Evolutionary conservation across 2,888 invertebrate species (phyloP).

Genomic region (Drosophila colorata): DNA sequence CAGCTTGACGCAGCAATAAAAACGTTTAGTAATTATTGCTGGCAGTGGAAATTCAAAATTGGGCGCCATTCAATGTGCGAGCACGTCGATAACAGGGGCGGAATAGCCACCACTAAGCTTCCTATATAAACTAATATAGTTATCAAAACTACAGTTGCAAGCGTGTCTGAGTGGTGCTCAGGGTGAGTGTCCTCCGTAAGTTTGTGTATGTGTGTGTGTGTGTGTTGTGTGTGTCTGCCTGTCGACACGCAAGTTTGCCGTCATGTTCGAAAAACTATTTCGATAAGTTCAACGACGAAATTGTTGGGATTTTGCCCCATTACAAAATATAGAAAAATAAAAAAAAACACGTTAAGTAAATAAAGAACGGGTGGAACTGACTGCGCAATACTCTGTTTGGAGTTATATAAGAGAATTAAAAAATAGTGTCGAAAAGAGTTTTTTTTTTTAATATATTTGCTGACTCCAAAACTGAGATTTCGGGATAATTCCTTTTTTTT

Average conservation of each 20-base stretch:
- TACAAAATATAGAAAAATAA: conserved; percentile 42
- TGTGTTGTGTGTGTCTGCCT: conserved; percentile 20
- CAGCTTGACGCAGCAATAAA: conserved; percentile 70
- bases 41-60: conserved; percentile 33
- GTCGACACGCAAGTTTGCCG: conserved; percentile 70
- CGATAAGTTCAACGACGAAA: conserved; percentile 77
- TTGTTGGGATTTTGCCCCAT: conserved; percentile 55
- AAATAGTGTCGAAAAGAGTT: no score
- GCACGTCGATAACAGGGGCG: conserved; percentile 59
- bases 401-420: no score
- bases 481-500: no score
- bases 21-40: conserved; percentile 73
- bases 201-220: conserved; percentile 7
- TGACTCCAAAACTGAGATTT: no score
- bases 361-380: not conserved
- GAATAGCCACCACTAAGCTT: conserved; percentile 8
- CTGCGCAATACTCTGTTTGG: not conserved
- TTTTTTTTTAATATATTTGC: no score
- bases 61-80: conserved; percentile 48
- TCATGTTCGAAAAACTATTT: conserved; percentile 71
- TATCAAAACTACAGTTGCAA: conserved; percentile 60
- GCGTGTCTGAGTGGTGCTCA: conserved; percentile 40
- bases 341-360: conserved; percentile 10
- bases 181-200: not conserved
- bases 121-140: conserved; percentile 60